A percentile compares a stretch with the other conserved stretches of the same genome.
phyloP scores from a whole-genome alignment of 2,888 invertebrate species.

The Phyllotreta striolata region DNA sequence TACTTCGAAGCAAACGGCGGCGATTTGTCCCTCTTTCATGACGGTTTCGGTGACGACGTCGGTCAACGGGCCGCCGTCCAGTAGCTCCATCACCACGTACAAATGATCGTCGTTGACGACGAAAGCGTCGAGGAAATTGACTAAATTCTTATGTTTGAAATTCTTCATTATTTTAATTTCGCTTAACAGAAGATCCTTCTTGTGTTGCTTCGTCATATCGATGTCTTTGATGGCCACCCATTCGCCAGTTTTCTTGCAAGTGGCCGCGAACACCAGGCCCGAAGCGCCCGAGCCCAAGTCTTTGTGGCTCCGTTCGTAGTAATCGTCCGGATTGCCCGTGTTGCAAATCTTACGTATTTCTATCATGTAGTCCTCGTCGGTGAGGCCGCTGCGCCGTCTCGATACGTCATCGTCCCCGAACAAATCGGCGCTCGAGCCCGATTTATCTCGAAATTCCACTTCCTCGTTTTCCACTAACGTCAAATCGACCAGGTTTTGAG shows the following conservation, averaged over 20 bases:
- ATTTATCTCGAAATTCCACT: conserved; percentile 59
- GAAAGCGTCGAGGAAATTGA: conserved; percentile 94
- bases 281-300: conserved; percentile 94
- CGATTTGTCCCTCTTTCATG: conserved; percentile 96
- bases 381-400: conserved; percentile 63
- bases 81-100: conserved; percentile 96
- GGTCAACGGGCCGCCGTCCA: conserved; percentile 94
- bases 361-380: conserved; percentile 75
- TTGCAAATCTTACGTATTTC: conserved; percentile 83
- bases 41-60: conserved; percentile 97
- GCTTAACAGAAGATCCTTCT: conserved; percentile 94
- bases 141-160: conserved; percentile 89
- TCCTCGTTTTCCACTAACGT: conserved; percentile 53
- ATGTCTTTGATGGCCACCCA: conserved; percentile 97
- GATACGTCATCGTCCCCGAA: conserved; percentile 56
- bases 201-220: conserved; percentile 91
- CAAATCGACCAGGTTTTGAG: conserved; percentile 60
- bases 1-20: conserved; percentile 91
- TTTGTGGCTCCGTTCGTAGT: conserved; percentile 79
- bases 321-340: conserved; percentile 79
- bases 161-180: conserved; percentile 93
- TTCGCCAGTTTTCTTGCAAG: conserved; percentile 74
- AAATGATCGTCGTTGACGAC: conserved; percentile 85
- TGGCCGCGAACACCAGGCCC: conserved; percentile 90
- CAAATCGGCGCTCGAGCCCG: conserved; percentile 43